Base-by-base conservation (phyloP, 2,888 invertebrate genomes). In the Ceriagrion tenellum region DNA sequence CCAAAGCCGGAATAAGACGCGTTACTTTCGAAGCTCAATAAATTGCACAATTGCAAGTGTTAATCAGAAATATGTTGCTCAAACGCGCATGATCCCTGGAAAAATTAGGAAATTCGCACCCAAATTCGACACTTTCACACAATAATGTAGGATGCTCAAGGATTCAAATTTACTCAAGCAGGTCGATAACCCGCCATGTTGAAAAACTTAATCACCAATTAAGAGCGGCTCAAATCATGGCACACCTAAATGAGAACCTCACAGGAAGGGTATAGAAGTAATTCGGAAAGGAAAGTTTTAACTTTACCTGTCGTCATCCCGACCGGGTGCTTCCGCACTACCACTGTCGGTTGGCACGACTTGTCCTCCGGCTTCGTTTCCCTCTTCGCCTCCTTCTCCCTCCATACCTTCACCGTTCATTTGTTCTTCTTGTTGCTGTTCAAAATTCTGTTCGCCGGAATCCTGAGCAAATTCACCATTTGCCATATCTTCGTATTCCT, bases 381-480 rank as follows among this genome's bases (percentile, higher is more conserved):
- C 91, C 13, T 69, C 93, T 88, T 95, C 95, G 56, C 81, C 95
- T n/a, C 95, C 95, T 69, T 69, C 95, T 47, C 95, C 95, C 55
- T 69, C 95, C 35, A 90, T 95, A 35, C 95, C 95, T 95, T 96
- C 96, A 56, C 96, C 96, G 95, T 96, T 96, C 96, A 97, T 97
- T 95, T 96, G 96, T 81, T 97, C 96, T 97, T 97, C 97, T 97
- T 98, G 96, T 88, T 95, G 98, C 96, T 97, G 97, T 96, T 97
- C 97, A 96, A 97, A 97, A 97, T 98, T 98, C 96, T 98, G 98
- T 95, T 97, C 97, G 55, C 95, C 95, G 95, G 95, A 95, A 95
- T 96, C 95, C 95, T 96, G 95, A 98, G 98, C 97, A 98, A 98
- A 98, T 97, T 98, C 98, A 97, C 98, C 98, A 97, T 98, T 98